These are phyloP conservation scores for Mizuhopecten yessoensis DNA, from an alignment of 1,140 invertebrate genomes.

Conservation along the genomic window DNA sequence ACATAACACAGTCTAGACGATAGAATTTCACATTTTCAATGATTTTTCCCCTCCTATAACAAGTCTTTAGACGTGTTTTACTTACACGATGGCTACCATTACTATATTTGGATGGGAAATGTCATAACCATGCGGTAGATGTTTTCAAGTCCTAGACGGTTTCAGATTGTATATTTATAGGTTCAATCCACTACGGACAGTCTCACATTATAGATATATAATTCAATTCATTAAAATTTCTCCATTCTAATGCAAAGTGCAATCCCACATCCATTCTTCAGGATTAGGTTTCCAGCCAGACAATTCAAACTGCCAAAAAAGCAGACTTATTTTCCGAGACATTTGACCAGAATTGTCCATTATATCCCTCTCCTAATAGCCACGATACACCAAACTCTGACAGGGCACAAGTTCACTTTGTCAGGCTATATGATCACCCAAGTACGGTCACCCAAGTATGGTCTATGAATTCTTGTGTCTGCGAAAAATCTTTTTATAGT, in stretches of 20 bases:
- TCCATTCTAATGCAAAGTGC: background rate
- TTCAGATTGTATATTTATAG: conserved; percentile 5
- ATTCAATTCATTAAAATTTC: conserved; percentile 36
- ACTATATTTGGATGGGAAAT: conserved; percentile 15
- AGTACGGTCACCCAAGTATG: background rate
- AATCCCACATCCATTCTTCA: background rate
- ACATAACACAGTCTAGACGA: conserved; percentile 16
- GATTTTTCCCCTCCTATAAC: background rate
- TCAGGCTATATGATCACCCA: background rate
- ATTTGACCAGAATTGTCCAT: conserved; percentile 27
- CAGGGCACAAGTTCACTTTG: background rate
- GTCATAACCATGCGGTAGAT: background rate
- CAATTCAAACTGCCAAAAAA: conserved; percentile 5
- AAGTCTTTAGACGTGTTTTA: background rate
- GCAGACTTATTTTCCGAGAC: background rate
- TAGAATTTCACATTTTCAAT: conserved; percentile 10
- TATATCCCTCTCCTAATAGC: background rate
- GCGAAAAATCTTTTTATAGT: background rate
- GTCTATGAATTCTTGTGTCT: background rate
- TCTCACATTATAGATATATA: background rate
- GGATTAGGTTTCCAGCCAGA: background rate
- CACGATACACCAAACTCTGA: background rate
- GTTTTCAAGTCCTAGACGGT: conserved; percentile 1
- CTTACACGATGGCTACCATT: background rate
- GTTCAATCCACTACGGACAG: background rate